These are phyloP conservation scores for Astatoreochromis straeleni DNA, from an alignment of 2,113 vertebrate species.

Conservation along the genomic window DNA sequence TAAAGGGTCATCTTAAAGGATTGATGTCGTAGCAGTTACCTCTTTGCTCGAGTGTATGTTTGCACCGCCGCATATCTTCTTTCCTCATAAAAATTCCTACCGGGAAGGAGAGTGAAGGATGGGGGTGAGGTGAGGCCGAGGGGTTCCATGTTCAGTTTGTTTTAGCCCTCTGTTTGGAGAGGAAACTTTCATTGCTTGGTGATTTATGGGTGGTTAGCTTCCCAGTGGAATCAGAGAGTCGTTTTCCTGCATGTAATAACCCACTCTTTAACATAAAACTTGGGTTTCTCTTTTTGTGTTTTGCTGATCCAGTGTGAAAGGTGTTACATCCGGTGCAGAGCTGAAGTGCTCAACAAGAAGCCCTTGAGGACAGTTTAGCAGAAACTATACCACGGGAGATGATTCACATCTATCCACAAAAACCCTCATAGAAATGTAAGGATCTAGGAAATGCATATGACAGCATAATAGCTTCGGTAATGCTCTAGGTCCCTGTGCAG, in stretches of 20 bases:
- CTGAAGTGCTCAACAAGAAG: neutral
- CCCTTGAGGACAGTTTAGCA: neutral
- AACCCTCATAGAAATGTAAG: slow-evolving; percentile 20
- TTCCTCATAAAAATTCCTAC: slow-evolving; percentile 66
- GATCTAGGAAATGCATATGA: neutral
- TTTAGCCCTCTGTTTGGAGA: slow-evolving; percentile 63
- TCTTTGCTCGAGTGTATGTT: neutral
- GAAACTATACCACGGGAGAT: slow-evolving; percentile 12
- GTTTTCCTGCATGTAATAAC: slow-evolving; percentile 54
- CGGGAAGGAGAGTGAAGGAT: slow-evolving; percentile 7
- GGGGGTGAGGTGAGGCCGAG: slow-evolving; percentile 3
- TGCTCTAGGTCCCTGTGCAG: neutral
- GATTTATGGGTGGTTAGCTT: slow-evolving; percentile 63
- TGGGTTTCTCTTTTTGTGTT: slow-evolving; percentile 41
- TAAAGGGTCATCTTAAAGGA: neutral
- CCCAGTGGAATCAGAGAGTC: slow-evolving; percentile 47
- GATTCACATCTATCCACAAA: slow-evolving; percentile 32
- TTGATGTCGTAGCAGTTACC: slow-evolving; percentile 23
- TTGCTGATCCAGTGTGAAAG: slow-evolving; percentile 56
- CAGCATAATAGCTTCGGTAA: neutral
- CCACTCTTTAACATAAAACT: slow-evolving; percentile 47
- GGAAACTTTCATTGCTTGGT: slow-evolving; percentile 69
- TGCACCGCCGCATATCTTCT: slow-evolving; percentile 36
- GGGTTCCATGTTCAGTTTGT: slow-evolving; percentile 56
- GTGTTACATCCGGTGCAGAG: slow-evolving; percentile 59